Conservation (phyloP, 2,113 vertebrate genomes). For the Lophotis ruficrista region DNA sequence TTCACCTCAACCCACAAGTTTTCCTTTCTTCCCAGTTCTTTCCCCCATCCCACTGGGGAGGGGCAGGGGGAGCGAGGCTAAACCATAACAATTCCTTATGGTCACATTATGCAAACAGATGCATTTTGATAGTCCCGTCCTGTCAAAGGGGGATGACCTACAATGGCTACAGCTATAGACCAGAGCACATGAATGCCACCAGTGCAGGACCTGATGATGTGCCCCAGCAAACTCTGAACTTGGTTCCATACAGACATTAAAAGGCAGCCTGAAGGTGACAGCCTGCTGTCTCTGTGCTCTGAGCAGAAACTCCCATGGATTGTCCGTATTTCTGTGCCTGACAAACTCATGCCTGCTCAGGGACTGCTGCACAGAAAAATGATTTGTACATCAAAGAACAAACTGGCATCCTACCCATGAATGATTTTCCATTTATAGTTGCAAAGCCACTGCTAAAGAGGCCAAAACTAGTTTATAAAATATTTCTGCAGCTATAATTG, state of each 20-base stretch:
- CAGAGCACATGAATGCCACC: neutral
- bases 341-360: neutral
- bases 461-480: slow-evolving; percentile 34
- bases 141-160: neutral
- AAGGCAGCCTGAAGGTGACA: neutral
- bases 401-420: slow-evolving; percentile 13
- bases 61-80: no score
- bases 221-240: neutral
- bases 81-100: neutral
- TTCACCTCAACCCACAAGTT: no score
- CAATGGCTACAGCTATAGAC: neutral
- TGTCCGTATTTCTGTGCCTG: neutral
- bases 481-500: slow-evolving; percentile 49
- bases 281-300: neutral
- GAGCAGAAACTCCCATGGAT: neutral
- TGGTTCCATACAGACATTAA: neutral
- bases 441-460: slow-evolving; percentile 37
- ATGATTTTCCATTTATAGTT: slow-evolving; percentile 43
- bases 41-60: no score
- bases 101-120: neutral
- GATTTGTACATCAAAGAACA: slow-evolving; percentile 14
- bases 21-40: no score
- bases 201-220: neutral
- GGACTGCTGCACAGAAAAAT: neutral
- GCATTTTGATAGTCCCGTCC: neutral